A percentile compares a stretch with the other conserved stretches of the same genome.
Conservation (phyloP, 2,888 invertebrate species). For the Chaitophorus viminalis region DNA sequence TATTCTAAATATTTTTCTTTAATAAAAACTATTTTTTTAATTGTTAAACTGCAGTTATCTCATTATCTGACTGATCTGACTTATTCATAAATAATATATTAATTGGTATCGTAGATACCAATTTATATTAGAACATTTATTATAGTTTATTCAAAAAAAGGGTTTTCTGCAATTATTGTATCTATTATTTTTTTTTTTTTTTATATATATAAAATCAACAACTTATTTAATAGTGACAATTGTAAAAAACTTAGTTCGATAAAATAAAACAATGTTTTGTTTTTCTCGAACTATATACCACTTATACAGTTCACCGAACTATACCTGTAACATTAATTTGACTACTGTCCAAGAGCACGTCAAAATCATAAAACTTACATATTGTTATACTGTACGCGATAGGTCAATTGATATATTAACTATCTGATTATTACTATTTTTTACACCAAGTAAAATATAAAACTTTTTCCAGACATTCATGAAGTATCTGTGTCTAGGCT, state of each 20-base stretch:
- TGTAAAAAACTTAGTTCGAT: neutral
- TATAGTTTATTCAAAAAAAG: too few species aligned
- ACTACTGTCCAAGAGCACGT: neutral
- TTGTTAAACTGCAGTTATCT: neutral
- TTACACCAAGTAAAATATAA: neutral
- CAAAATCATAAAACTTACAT: too few species aligned
- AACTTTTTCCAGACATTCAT: neutral
- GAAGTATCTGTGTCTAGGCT: neutral
- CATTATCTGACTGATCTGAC: too few species aligned
- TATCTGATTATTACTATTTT: neutral
- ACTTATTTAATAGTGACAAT: neutral
- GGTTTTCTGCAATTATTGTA: too few species aligned
- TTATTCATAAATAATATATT: neutral
- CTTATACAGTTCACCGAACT: too few species aligned
- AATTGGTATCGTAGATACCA: too few species aligned
- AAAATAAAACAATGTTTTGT: neutral
- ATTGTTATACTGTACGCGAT: neutral
- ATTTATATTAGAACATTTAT: too few species aligned
- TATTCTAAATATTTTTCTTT: neutral
- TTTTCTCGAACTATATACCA: neutral
- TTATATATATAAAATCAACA: too few species aligned
- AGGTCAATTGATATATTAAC: neutral
- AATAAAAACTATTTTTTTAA: neutral
- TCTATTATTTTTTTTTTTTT: too few species aligned
- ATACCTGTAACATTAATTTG: constrained; percentile 6